Base-by-base conservation (phyloP, 2,113 vertebrate genomes). In the Brachionichthys hirsutus region DNA sequence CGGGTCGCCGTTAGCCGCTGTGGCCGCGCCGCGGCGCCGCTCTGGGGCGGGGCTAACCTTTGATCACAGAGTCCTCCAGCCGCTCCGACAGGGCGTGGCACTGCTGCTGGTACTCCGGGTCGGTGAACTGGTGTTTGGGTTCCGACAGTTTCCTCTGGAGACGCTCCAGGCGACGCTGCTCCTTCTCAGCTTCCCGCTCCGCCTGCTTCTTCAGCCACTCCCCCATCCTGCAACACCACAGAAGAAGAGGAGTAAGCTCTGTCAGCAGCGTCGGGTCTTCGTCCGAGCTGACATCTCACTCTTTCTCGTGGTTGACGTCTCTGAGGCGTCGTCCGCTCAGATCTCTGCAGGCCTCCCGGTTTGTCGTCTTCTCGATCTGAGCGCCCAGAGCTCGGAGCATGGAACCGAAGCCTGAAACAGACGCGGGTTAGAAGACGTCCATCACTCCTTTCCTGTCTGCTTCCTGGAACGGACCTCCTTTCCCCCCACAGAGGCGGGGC, bases 291-390 rank as follows among this genome's bases (percentile, higher is more conserved):
- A n/a, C 2, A 1, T 10, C 61, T 94, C 82, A 98, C 97, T 95
- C 94, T 88, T 98, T 99, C 78, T 98, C 97, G 0, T 98, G 96
- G 69, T 99, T 99, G 73, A 99, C 97, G 42, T 99, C 97, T 40
- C 97, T 77, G 3, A 99, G 93, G 5, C 97, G 92, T 11, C 97
- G 90, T 0, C 97, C 97, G 6, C 97, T 99, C 75, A 98, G 92
- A 18, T 99, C 97, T 53, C 96, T 86, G 67, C 97, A 99, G 1
- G 96, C 97, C 80, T 98, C 97, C 3, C 96, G 90, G 46, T 98
- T 99, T 0, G 97, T 99, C 0, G 97, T 99, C 89, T 98, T 99
- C 81, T 99, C 97, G 24, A 99, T 99, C 87, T 98, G 97, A 49
- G 97, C 97, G 10, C 97, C 97, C 0, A 99, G 93, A 0, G 97